A percentile compares a stretch with the other conserved stretches of the same genome.
These are phyloP conservation scores for Tetramorium simillimum DNA, from an alignment of 1,140 invertebrate genomes.

Conservation along the genomic window DNA sequence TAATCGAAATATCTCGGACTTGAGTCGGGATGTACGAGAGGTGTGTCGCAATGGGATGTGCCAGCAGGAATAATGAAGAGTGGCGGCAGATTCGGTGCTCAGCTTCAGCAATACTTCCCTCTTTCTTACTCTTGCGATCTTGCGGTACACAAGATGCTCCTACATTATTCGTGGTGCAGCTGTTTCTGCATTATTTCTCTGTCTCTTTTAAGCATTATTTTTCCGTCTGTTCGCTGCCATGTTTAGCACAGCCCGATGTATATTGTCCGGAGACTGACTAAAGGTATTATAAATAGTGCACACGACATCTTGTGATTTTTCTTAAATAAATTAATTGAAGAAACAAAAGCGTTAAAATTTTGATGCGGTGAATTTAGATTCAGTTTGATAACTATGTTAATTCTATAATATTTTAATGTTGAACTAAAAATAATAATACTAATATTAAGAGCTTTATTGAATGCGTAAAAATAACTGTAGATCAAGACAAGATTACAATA, in stretches of 20 bases:
- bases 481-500: background rate
- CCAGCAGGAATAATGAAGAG: constrained; percentile 70
- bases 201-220: constrained; percentile 14
- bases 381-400: background rate
- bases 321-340: background rate
- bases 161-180: constrained; percentile 37
- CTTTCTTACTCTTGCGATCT: background rate
- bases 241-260: background rate
- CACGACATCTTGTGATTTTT: background rate
- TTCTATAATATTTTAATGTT: background rate
- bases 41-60: background rate
- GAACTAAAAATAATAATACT: background rate
- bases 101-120: constrained; percentile 11
- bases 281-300: background rate
- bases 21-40: background rate
- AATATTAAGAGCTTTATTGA: background rate
- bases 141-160: background rate
- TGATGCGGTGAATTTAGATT: background rate
- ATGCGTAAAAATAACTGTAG: background rate
- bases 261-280: background rate
- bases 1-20: constrained; percentile 71
- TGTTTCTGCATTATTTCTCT: constrained; percentile 7
- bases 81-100: constrained; percentile 41
- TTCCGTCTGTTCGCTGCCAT: background rate
- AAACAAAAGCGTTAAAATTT: background rate